phyloP scores from a whole-genome alignment of 1,140 invertebrate species.

The Latrodectus geometricus region DNA sequence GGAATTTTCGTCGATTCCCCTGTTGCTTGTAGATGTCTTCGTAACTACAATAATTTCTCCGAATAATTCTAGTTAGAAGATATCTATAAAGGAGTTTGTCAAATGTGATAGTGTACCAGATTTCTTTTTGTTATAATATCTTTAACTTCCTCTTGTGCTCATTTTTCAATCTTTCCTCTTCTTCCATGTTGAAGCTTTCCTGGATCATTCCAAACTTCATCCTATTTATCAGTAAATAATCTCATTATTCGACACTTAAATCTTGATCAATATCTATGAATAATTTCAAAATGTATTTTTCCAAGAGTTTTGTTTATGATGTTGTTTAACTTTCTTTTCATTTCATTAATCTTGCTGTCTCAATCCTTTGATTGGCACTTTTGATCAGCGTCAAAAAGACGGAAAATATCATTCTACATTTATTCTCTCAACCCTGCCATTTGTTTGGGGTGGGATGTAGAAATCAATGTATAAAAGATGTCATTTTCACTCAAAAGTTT shows the following conservation, averaged over 20 bases:
- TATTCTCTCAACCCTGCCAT: conserved; percentile 16
- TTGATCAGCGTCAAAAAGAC: background rate
- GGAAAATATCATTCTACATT: background rate
- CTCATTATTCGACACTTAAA: conserved; percentile 13
- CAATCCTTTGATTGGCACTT: conserved; percentile 6
- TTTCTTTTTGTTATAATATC: background rate
- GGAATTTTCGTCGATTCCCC: background rate
- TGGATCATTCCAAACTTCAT: background rate
- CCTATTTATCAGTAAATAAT: background rate
- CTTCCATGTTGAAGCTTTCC: background rate
- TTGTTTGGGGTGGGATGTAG: background rate
- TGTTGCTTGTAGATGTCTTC: background rate
- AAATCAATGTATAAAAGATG: background rate
- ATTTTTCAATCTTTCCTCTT: conserved; percentile 4
- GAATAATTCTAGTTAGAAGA: no score
- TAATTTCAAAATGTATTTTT: conserved; percentile 25
- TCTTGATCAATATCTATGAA: conserved; percentile 14
- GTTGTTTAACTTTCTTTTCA: conserved; percentile 36
- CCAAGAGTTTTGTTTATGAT: background rate
- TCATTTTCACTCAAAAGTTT: background rate
- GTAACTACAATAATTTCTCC: background rate
- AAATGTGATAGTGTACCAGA: background rate
- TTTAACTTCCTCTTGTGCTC: background rate
- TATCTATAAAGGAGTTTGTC: no score
- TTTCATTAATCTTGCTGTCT: background rate